Conservation (phyloP, 2,888 invertebrate species). For the Bombylius discolor region DNA sequence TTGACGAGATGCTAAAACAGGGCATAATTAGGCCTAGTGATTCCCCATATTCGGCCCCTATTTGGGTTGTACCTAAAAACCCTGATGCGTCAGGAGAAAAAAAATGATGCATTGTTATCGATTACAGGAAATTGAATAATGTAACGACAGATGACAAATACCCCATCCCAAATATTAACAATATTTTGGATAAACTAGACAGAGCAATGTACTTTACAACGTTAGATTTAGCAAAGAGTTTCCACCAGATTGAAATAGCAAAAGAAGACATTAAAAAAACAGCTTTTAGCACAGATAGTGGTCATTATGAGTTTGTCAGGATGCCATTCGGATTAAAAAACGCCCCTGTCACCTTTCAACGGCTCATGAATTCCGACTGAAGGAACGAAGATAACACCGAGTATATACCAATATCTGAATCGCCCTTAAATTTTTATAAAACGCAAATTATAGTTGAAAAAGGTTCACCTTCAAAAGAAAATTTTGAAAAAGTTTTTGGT, state of each 20-base stretch:
- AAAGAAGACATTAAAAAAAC: not conserved
- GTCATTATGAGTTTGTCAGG: not conserved
- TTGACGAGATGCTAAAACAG: too few relatives aligned
- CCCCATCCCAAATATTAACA: constrained; percentile 15
- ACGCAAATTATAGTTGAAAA: not conserved
- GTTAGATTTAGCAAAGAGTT: constrained; percentile 18
- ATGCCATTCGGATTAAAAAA: constrained; percentile 8
- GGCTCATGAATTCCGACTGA: constrained; percentile 13
- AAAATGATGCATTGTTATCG: not conserved
- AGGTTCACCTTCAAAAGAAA: not conserved
- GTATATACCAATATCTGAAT: not conserved
- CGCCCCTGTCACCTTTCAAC: constrained; percentile 5
- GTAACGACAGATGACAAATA: constrained; percentile 15
- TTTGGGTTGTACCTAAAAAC: too few relatives aligned
- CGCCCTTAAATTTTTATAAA: not conserved
- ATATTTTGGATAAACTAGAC: not conserved
- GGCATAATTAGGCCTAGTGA: too few relatives aligned
- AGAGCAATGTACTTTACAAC: constrained; percentile 4
- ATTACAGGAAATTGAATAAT: too few relatives aligned
- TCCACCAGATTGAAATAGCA: constrained; percentile 18
- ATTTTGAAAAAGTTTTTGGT: too few relatives aligned
- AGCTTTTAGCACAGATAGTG: not conserved
- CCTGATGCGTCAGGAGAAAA: too few relatives aligned
- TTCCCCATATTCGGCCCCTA: too few relatives aligned
- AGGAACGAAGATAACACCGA: constrained; percentile 1